These are phyloP conservation scores for Epsilonema sp. DNA, from an alignment of 2,888 invertebrate genomes.

Conservation along the genomic window DNA sequence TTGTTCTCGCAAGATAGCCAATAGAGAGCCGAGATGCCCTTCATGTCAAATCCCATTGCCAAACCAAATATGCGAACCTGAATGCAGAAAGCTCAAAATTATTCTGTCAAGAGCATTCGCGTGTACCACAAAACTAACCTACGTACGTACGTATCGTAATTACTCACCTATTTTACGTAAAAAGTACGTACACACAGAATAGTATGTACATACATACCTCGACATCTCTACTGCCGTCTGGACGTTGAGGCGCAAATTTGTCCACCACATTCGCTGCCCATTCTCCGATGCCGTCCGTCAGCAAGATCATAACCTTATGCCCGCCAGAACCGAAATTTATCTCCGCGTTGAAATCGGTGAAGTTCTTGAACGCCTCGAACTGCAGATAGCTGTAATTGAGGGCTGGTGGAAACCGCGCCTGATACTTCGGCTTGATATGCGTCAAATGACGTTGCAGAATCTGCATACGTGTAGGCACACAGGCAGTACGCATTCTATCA, in stretches of 20 bases:
- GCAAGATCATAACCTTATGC: slow-evolving; percentile 38
- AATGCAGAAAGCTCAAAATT: slow-evolving; percentile 3
- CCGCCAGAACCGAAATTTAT: slow-evolving; percentile 28
- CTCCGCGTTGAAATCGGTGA: not conserved
- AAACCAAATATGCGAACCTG: slow-evolving; percentile 36
- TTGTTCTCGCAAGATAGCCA: slow-evolving; percentile 36
- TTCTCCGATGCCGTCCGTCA: slow-evolving; percentile 40
- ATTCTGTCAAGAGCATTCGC: slow-evolving; percentile 20
- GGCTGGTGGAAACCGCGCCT: too few species aligned
- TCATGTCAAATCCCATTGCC: slow-evolving; percentile 36
- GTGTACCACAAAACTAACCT: not conserved
- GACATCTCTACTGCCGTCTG: too few species aligned
- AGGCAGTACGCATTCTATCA: too few species aligned
- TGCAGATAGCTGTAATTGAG: too few species aligned
- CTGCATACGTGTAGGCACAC: too few species aligned
- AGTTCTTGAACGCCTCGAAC: too few species aligned
- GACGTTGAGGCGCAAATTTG: slow-evolving; percentile 18
- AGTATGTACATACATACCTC: too few species aligned
- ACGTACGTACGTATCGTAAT: not conserved
- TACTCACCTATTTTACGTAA: too few species aligned
- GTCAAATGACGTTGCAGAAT: too few species aligned
- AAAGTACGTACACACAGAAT: too few species aligned
- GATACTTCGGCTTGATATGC: too few species aligned
- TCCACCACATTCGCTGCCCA: slow-evolving; percentile 35
- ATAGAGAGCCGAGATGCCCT: slow-evolving; percentile 32